These are phyloP conservation scores for Pycnonotus jocosus DNA, from an alignment of 2,113 vertebrate species.

Conservation along the genomic window DNA sequence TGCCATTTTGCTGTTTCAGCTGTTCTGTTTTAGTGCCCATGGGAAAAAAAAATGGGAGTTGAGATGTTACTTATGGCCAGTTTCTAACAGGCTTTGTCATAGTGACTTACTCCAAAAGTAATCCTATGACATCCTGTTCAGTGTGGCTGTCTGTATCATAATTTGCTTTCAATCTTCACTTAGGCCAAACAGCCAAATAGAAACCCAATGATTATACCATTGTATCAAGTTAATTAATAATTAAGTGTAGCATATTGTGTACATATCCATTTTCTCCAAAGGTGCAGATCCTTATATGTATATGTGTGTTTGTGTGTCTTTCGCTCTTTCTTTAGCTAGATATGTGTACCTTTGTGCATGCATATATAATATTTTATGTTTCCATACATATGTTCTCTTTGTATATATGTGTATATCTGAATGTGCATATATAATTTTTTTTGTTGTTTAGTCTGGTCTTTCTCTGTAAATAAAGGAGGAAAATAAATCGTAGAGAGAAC, in stretches of 20 bases:
- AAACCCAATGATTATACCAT: not conserved
- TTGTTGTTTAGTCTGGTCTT: not conserved
- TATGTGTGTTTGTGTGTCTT: not conserved
- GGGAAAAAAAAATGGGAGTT: not conserved
- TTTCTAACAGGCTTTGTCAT: not conserved
- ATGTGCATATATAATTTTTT: not conserved
- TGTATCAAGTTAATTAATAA: not conserved
- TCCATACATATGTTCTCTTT: not conserved
- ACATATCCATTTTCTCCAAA: not conserved
- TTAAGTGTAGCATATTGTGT: not conserved
- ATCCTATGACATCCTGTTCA: not conserved
- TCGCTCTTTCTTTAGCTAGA: not conserved
- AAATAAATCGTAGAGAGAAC: not conserved
- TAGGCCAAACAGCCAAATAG: not conserved
- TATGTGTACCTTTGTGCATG: not conserved
- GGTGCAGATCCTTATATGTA: not conserved
- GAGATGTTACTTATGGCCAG: not conserved
- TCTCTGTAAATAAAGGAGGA: not conserved
- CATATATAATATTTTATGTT: not conserved
- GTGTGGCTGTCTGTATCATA: not conserved
- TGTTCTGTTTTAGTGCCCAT: not conserved
- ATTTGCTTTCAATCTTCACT: not conserved
- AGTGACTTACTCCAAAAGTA: not conserved
- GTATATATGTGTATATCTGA: not conserved
- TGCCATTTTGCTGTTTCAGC: not conserved